Percentiles rank a stretch among this genome's conserved stretches.
Evolutionary conservation across 2,113 vertebrate species (phyloP).

Genomic region (Lepus timidus): DNA sequence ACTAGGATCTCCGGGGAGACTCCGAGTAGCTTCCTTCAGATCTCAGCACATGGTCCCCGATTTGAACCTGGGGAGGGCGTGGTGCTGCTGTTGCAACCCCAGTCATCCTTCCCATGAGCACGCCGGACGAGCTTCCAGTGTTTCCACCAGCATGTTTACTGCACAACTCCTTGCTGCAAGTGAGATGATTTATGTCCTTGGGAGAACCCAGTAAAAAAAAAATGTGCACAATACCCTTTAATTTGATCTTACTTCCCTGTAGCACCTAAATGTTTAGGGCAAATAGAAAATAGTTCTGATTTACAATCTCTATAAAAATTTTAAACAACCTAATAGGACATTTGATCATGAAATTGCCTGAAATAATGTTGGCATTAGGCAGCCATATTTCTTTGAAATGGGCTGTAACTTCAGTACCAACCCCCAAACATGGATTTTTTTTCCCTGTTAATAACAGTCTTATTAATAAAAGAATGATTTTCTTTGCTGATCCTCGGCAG

Average conservation of each 20-base stretch:
- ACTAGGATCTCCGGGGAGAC: not conserved
- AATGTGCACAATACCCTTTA: conserved; percentile 65
- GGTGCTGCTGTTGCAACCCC: not conserved
- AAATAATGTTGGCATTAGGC: conserved; percentile 70
- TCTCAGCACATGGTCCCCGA: not conserved
- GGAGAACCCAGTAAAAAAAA: conserved; percentile 70
- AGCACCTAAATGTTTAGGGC: conserved; percentile 79
- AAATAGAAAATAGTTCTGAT: conserved; percentile 81
- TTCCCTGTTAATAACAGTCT: conserved; percentile 75
- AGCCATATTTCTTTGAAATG: conserved; percentile 75
- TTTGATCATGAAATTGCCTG: conserved; percentile 80
- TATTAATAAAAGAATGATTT: conserved; percentile 84
- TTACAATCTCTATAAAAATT: conserved; percentile 81
- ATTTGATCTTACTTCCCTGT: conserved; percentile 77
- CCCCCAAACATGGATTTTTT: conserved; percentile 69
- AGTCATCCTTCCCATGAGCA: not conserved
- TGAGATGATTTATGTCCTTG: conserved; percentile 38
- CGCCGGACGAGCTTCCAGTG: not conserved
- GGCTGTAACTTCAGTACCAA: conserved; percentile 61
- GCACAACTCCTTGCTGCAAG: not conserved
- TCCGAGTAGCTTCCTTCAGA: conserved; percentile 7
- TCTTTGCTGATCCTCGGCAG: conserved; percentile 69
- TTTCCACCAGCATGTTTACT: not conserved
- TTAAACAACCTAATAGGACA: conserved; percentile 79
- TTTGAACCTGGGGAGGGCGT: not conserved